Percentiles rank a stretch among this genome's conserved stretches.
These are phyloP conservation scores for Lophotriccus pileatus DNA, from an alignment of 2,797 vertebrate species.

Conservation along the genomic window DNA sequence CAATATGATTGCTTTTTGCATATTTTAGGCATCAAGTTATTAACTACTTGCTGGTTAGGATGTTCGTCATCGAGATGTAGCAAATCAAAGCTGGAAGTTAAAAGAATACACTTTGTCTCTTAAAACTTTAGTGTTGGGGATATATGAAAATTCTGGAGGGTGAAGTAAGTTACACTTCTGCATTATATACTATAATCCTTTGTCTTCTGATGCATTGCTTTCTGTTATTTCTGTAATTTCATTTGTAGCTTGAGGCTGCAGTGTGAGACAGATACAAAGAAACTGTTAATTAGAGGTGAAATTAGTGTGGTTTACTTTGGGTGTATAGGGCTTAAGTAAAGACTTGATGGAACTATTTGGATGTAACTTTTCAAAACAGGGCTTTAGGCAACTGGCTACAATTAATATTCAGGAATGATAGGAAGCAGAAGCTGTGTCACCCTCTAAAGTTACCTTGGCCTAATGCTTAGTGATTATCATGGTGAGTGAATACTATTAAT, in stretches of 20 bases:
- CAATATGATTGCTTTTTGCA: not conserved
- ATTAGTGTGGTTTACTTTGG: not conserved
- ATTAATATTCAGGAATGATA: not conserved
- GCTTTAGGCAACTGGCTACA: not conserved
- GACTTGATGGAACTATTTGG: not conserved
- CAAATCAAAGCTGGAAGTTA: not conserved
- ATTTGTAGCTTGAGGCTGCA: not conserved
- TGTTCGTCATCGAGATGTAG: not conserved
- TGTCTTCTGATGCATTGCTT: not conserved
- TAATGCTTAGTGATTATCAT: not conserved
- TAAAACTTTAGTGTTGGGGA: not conserved
- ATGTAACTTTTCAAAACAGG: not conserved
- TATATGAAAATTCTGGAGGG: not conserved
- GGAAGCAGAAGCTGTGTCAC: not conserved
- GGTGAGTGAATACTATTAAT: not conserved
- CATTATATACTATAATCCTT: not conserved
- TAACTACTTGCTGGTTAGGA: not conserved
- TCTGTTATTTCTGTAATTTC: not conserved
- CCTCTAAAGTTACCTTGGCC: not conserved
- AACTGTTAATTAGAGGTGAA: not conserved
- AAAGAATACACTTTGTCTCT: not conserved
- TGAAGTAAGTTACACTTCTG: not conserved
- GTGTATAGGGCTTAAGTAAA: not conserved
- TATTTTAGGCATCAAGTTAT: not conserved
- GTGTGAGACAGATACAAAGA: not conserved